A percentile compares a stretch with the other conserved stretches of the same genome.
phyloP scores from a whole-genome alignment of 1,140 invertebrate species.

The Coptotermes formosanus region DNA sequence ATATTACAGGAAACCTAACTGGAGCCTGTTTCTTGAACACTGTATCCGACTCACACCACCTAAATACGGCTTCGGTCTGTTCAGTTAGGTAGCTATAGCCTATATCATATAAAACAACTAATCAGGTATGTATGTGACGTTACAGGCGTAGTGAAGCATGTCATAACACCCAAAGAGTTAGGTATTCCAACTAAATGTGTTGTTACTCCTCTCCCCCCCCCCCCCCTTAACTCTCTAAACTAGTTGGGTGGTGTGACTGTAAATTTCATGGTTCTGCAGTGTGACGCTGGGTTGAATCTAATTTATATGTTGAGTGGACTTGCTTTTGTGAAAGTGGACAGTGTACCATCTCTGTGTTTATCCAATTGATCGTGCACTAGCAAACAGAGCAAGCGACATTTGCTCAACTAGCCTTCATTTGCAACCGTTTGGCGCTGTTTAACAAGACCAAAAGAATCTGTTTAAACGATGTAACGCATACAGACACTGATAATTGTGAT shows the following conservation, averaged over 20 bases:
- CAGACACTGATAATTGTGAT: neutral
- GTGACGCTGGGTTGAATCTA: neutral
- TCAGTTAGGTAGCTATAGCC: neutral
- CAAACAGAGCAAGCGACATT: neutral
- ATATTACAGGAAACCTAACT: too few species aligned
- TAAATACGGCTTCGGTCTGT: too few species aligned
- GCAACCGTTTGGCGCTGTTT: neutral
- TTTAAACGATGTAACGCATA: neutral
- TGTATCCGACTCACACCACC: too few species aligned
- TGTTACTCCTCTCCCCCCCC: neutral
- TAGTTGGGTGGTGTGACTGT: neutral
- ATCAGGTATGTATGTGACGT: neutral
- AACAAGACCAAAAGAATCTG: neutral
- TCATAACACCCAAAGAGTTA: neutral
- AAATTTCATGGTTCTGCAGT: neutral
- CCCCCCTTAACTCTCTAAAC: neutral
- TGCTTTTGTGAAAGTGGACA: neutral
- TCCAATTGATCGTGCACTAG: neutral
- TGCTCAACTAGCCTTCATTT: neutral
- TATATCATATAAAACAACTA: neutral
- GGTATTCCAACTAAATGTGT: neutral
- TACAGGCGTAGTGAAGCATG: neutral
- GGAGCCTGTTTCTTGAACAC: too few species aligned
- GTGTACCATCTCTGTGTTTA: neutral
- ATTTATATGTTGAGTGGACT: constrained; percentile 17